phyloP scores from a whole-genome alignment of 2,113 vertebrate species.

The Leiothrix lutea region DNA sequence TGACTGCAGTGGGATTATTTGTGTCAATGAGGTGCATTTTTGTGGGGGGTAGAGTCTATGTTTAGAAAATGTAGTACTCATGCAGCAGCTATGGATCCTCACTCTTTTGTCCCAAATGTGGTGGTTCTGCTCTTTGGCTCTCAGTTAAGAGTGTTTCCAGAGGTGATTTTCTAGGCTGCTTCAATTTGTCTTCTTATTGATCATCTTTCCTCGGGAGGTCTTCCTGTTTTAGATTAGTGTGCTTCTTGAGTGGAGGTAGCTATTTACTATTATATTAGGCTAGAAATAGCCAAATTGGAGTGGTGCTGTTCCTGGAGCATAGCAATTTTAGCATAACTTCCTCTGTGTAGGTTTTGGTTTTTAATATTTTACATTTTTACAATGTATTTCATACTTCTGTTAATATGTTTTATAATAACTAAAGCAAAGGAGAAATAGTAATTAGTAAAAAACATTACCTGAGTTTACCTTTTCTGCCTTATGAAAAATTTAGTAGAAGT shows the following conservation, averaged over 20 bases:
- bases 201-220: not conserved
- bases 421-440: not conserved
- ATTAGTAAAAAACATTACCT: not conserved
- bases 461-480: not conserved
- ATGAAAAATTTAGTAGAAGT: not conserved
- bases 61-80: not conserved
- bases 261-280: not conserved
- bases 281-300: not conserved
- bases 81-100: not conserved
- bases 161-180: not conserved
- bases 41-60: not conserved
- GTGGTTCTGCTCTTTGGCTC: not conserved
- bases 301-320: not conserved
- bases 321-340: not conserved
- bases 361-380: not conserved
- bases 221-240: not conserved
- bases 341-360: not conserved
- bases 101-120: not conserved
- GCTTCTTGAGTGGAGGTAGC: not conserved
- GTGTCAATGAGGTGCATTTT: not conserved
- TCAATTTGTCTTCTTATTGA: not conserved
- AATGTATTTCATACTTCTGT: not conserved
- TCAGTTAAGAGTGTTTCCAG: not conserved
- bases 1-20: not conserved
- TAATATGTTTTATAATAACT: not conserved